phyloP scores from a whole-genome alignment of 2,888 invertebrate genomes.

The Ennomos fuscantarius region DNA sequence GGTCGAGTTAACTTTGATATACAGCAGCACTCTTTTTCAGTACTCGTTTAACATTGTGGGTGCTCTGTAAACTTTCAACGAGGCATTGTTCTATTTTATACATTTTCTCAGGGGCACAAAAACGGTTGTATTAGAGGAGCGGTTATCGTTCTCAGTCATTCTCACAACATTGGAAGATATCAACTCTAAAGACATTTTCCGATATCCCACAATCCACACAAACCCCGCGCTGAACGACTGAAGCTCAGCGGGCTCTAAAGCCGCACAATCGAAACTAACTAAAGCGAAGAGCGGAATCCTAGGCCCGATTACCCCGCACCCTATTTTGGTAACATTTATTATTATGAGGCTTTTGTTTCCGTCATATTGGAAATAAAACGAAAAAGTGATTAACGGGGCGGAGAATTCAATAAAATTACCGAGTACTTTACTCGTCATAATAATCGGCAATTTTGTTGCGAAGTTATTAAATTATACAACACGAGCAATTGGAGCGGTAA shows the following conservation, averaged over 20 bases:
- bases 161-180: conserved; percentile 43
- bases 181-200: conserved; percentile 52
- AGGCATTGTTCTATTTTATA: conserved; percentile 23
- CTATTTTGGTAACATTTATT: conserved; percentile 34
- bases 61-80: conserved; percentile 31
- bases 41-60: conserved; percentile 36
- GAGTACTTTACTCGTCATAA: conserved; percentile 31
- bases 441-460: conserved; percentile 34
- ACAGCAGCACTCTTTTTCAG: conserved; percentile 41
- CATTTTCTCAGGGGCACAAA: conserved; percentile 10
- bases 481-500: conserved; percentile 38
- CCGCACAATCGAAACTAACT: conserved; percentile 57
- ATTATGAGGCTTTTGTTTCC: conserved; percentile 34
- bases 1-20: conserved; percentile 45
- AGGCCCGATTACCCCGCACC: conserved; percentile 40
- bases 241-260: conserved; percentile 53
- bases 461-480: conserved; percentile 40
- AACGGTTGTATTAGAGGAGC: conserved; percentile 33
- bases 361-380: conserved; percentile 19
- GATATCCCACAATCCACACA: conserved; percentile 53
- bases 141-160: conserved; percentile 45
- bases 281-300: conserved; percentile 52
- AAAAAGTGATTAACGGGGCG: conserved; percentile 25
- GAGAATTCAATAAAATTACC: conserved; percentile 33
- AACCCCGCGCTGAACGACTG: conserved; percentile 51